Evolutionary conservation across 2,113 vertebrate species (phyloP).

Genomic region (Gnathonemus longibarbis): DNA sequence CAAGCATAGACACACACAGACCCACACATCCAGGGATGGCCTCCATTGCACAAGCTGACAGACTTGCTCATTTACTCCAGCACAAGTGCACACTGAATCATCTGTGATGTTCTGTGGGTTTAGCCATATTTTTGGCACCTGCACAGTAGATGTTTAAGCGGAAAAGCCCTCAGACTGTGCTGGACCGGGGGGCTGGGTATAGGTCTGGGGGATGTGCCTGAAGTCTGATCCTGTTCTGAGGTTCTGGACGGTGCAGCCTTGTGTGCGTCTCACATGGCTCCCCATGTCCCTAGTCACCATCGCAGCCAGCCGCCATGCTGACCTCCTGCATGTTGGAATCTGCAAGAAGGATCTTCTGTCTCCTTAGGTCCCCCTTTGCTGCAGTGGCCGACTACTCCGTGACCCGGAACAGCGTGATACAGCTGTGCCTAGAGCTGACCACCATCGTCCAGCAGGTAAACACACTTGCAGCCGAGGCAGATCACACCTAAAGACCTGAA

Average conservation of each 20-base stretch:
- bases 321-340: neutral
- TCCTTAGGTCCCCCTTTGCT: slow-evolving; percentile 85
- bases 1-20: neutral
- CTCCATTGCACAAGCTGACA: neutral
- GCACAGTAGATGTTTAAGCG: neutral
- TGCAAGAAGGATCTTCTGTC: slow-evolving; percentile 60
- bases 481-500: neutral
- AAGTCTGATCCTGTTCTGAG: neutral
- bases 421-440: slow-evolving; percentile 91
- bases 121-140: neutral
- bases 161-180: neutral
- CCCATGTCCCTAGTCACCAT: neutral
- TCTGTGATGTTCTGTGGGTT: neutral
- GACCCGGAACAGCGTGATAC: slow-evolving; percentile 94
- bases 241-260: neutral
- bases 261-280: neutral
- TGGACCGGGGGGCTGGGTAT: neutral
- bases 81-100: neutral
- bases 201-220: neutral
- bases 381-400: slow-evolving; percentile 91
- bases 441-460: slow-evolving; percentile 92
- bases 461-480: neutral
- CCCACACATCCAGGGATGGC: neutral
- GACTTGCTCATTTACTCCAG: neutral
- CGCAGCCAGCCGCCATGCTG: neutral